Conservation (phyloP, 1,140 invertebrate genomes). For the Ptiloglossa arizonensis region DNA sequence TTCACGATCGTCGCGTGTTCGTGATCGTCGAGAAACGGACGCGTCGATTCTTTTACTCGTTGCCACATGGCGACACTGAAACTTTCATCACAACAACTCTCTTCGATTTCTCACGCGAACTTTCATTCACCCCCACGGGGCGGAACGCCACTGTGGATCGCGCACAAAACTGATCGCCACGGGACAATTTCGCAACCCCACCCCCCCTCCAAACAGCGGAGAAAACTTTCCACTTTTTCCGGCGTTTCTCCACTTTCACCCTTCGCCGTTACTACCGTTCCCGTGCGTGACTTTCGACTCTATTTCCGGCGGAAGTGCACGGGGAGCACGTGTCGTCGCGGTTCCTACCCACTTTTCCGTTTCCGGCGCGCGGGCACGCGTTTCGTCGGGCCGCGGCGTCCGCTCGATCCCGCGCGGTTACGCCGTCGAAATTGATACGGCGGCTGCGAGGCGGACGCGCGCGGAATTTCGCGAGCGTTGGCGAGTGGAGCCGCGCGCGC, state of each 20-base stretch:
- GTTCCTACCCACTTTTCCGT: no score
- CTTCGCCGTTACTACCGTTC: no score
- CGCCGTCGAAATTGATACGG: background rate
- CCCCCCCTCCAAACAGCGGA: no score
- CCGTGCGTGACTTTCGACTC: no score
- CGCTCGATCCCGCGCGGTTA: background rate
- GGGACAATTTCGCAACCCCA: no score
- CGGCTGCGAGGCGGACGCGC: background rate
- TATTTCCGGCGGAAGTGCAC: slow-evolving; percentile 8
- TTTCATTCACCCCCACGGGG: no score
- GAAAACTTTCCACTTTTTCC: slow-evolving; percentile 21
- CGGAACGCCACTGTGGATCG: background rate
- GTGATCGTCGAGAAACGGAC: no score
- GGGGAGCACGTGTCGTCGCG: slow-evolving; percentile 18
- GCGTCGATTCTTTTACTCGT: no score
- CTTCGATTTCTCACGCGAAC: no score
- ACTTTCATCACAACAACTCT: no score
- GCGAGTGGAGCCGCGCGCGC: slow-evolving; percentile 41
- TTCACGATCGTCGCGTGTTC: no score
- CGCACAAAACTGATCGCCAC: background rate
- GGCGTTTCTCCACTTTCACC: background rate
- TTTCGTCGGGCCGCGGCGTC: background rate
- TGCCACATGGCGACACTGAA: no score
- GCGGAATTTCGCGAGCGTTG: slow-evolving; percentile 30
- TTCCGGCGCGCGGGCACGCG: background rate